Conservation (phyloP, 2,797 vertebrate species). For the Acomys russatus region DNA sequence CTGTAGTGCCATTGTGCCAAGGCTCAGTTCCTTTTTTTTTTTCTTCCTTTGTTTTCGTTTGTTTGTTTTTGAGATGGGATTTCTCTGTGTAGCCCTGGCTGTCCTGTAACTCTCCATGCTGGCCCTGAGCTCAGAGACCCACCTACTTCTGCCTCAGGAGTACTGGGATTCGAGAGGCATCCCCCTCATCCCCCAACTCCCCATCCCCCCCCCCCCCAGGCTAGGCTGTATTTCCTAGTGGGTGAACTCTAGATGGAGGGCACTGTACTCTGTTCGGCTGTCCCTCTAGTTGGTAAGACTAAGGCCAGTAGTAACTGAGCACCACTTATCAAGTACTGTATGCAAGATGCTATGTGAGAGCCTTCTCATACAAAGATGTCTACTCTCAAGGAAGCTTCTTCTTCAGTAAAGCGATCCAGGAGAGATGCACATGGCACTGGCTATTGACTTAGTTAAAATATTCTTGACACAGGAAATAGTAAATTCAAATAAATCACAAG, state of each 20-base stretch:
- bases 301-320: background rate
- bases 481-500: conserved; percentile 48
- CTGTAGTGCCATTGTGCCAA: background rate
- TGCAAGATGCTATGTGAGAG: background rate
- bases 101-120: background rate
- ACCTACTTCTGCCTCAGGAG: background rate
- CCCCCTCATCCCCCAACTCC: too few relatives aligned
- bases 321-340: background rate
- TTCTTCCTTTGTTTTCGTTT: background rate
- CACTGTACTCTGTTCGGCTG: background rate
- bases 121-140: background rate
- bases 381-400: background rate
- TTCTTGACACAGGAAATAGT: background rate
- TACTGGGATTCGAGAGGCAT: background rate
- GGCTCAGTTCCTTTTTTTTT: background rate
- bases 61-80: background rate
- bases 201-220: background rate
- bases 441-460: background rate
- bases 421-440: background rate
- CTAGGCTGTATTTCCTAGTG: background rate
- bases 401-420: background rate
- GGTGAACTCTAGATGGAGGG: background rate
- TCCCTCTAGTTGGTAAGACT: background rate
- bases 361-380: background rate
- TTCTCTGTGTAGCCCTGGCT: background rate